phyloP scores from a whole-genome alignment of 1,140 invertebrate species.

The Ostrea denselamellosa region DNA sequence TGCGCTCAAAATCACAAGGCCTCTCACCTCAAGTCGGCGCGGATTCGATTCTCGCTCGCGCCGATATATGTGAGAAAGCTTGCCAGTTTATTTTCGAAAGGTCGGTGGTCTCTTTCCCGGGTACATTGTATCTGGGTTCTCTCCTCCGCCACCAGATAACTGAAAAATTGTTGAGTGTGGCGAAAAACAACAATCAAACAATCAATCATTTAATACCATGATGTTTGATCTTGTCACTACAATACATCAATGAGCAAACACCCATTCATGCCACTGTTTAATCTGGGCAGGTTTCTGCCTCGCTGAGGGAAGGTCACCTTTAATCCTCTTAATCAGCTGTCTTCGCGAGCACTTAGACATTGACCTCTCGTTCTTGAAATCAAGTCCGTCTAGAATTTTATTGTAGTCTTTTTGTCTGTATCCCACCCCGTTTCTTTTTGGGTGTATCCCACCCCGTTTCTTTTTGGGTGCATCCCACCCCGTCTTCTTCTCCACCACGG shows the following conservation, averaged over 20 bases:
- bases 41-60: no score
- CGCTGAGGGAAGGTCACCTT: not conserved
- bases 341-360: not conserved
- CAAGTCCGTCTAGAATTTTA: not conserved
- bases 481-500: not conserved
- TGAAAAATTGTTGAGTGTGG: no score
- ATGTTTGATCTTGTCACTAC: no score
- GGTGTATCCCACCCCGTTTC: not conserved
- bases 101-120: no score
- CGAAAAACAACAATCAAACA: no score
- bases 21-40: no score
- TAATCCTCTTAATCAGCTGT: slow-evolving; percentile 1
- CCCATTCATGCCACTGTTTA: not conserved
- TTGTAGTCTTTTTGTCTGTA: not conserved
- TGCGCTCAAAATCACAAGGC: no score
- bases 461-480: not conserved
- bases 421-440: not conserved
- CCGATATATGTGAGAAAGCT: no score
- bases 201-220: no score
- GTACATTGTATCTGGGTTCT: no score
- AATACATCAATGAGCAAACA: not conserved
- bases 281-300: not conserved
- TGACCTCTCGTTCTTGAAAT: not conserved
- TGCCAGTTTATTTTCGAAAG: no score
- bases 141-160: no score